Conservation (phyloP, 2,113 vertebrate species). For the Rhynchopsitta pachyrhyncha region DNA sequence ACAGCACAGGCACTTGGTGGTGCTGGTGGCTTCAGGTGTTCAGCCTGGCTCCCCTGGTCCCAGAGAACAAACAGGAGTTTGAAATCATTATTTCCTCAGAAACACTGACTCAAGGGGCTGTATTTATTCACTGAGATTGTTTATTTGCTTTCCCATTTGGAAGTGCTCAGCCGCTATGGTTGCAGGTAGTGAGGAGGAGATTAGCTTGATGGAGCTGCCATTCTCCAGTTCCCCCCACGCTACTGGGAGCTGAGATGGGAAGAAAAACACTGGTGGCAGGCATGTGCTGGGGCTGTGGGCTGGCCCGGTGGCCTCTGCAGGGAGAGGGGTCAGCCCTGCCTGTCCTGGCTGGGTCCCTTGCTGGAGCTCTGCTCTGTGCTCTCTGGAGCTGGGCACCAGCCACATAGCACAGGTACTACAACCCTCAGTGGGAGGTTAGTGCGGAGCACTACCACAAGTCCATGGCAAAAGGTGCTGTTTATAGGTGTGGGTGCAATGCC, state of each 20-base stretch:
- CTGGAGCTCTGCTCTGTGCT: neutral
- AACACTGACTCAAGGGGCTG: rapidly evolving
- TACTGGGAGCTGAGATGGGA: neutral
- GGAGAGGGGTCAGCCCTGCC: neutral
- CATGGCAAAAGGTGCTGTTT: neutral
- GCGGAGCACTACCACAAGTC: neutral
- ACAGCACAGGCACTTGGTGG: rapidly evolving
- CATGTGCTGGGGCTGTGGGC: neutral
- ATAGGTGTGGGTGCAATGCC: neutral
- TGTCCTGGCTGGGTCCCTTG: neutral
- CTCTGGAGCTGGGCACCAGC: neutral
- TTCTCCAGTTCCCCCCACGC: neutral
- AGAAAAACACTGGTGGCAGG: neutral
- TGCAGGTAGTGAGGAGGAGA: neutral
- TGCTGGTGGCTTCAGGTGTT: neutral
- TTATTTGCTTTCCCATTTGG: neutral
- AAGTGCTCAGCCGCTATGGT: neutral
- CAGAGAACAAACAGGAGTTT: neutral
- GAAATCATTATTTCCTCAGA: rapidly evolving
- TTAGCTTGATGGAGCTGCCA: neutral
- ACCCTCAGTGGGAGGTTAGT: neutral
- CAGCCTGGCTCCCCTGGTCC: rapidly evolving
- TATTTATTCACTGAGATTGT: neutral
- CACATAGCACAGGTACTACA: rapidly evolving
- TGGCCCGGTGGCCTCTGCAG: neutral